Evolutionary conservation across 2,888 invertebrate genomes (phyloP).

Genomic region (Nineta flava): DNA sequence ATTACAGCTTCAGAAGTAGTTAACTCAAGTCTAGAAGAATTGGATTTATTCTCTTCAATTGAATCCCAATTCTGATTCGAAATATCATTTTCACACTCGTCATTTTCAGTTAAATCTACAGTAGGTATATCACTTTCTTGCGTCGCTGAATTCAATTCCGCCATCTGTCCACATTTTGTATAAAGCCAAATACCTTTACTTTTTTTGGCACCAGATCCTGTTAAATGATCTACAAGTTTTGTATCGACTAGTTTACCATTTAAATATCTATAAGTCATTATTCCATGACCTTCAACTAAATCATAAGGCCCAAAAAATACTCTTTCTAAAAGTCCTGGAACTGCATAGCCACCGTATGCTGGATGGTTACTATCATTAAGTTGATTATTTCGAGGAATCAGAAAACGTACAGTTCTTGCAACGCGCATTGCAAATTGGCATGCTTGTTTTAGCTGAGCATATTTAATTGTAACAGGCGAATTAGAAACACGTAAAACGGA

Average conservation of each 20-base stretch:
- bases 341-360: conserved; percentile 24
- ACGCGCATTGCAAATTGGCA: conserved; percentile 31
- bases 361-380: not conserved
- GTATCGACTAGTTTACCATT: conserved; percentile 20
- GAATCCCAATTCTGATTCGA: not conserved
- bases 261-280: conserved; percentile 21
- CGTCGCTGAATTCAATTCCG: not conserved
- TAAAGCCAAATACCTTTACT: conserved; percentile 7
- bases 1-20: not conserved
- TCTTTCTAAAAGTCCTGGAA: conserved; percentile 18
- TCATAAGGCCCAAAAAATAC: conserved; percentile 27
- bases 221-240: conserved; percentile 9
- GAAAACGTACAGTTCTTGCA: conserved; percentile 32
- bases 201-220: not conserved
- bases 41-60: not conserved
- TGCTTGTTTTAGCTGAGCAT: conserved; percentile 31
- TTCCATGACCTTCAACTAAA: conserved; percentile 17
- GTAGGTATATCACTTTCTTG: not conserved
- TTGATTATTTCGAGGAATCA: not conserved
- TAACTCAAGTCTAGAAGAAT: not conserved
- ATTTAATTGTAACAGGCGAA: conserved; percentile 36
- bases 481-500: conserved; percentile 32
- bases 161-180: conserved; percentile 1
- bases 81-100: not conserved
- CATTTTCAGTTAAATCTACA: conserved; percentile 4